Evolutionary conservation across 2,888 invertebrate genomes (phyloP).

Genomic region (Rapana venosa): DNA sequence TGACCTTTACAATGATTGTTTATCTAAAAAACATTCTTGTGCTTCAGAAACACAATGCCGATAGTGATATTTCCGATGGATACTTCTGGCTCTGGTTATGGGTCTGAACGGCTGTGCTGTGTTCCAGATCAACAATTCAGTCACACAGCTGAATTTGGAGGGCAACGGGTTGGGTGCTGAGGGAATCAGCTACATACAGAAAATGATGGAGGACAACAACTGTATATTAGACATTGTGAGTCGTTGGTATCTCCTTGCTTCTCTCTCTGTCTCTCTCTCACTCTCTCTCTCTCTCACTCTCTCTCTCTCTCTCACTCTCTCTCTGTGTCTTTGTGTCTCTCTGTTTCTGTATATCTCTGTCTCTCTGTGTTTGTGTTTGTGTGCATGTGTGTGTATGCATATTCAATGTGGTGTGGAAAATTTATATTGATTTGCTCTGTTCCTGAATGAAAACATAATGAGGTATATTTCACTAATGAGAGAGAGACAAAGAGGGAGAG

Average conservation of each 20-base stretch:
- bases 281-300: not conserved
- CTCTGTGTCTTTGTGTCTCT: not conserved
- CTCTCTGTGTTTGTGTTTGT: no score
- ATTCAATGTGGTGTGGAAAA: no score
- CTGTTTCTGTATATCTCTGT: not conserved
- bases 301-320: not conserved
- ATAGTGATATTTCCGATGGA: no score
- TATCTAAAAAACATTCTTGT: no score
- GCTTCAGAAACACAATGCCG: no score
- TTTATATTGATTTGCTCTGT: no score
- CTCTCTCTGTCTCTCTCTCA: not conserved
- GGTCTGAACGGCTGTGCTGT: not conserved
- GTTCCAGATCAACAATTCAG: slow-evolving; percentile 67
- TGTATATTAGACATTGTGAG: slow-evolving; percentile 70
- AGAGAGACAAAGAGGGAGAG: not conserved
- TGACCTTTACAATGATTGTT: no score
- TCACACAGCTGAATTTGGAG: slow-evolving; percentile 67
- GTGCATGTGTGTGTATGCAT: no score
- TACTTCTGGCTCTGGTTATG: no score
- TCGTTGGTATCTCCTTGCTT: not conserved
- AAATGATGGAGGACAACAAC: slow-evolving; percentile 73
- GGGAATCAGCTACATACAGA: slow-evolving; percentile 68
- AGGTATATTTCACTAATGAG: no score
- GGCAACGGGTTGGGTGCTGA: slow-evolving; percentile 67
- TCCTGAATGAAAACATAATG: no score